Base-by-base conservation (phyloP, 1,140 invertebrate species). In the Trinorchestia longiramus region DNA sequence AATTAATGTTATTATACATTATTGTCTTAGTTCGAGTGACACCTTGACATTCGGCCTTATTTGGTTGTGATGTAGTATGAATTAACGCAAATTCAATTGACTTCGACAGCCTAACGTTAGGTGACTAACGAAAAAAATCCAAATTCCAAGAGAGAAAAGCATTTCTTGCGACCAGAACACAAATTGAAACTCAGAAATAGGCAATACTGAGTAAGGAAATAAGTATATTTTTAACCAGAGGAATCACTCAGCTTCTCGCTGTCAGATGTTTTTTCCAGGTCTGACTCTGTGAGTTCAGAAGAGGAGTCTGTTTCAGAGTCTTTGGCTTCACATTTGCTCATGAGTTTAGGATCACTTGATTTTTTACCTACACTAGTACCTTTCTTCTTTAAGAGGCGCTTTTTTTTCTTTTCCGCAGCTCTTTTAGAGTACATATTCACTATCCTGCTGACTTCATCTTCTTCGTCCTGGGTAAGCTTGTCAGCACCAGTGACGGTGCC, bases 321-420 rank as follows among this genome's bases (percentile, higher is more conserved):
- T 94, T 94, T 94, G 43, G 92, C 92, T 45, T 44, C 44, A 94
- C 43, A 94, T 45, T 94, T 94, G 44, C 28, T 91, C 41, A 42
- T 44, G 41, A 91, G 43, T 41, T 91, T 91, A 42, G 88, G 41
- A 91, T 91, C 88, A 43, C 41, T 44, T 23, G 88, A 8, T 42
- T 94, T 94, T 47, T 94, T 44, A 8, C 43, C 92, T 15, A 43
- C 43, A 45, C 6, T 36, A 47, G 92, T 28, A 11, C 44, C 36
- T 45, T 94, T 94, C 92, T 94, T 94, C 44, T 94, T 94, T 36
- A 94, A 11, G 36, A 43, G 44, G 8, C 92, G 41, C 44, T 94
- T 94, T 36, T 94, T 94, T 47, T 94, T 94, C 44, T 94, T 94
- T n/a, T 94, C 92, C 8, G 92, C 92, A 45, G 92, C 92, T 45